Base-by-base conservation (phyloP, 2,797 vertebrate genomes). In the Premnoplex brunnescens region DNA sequence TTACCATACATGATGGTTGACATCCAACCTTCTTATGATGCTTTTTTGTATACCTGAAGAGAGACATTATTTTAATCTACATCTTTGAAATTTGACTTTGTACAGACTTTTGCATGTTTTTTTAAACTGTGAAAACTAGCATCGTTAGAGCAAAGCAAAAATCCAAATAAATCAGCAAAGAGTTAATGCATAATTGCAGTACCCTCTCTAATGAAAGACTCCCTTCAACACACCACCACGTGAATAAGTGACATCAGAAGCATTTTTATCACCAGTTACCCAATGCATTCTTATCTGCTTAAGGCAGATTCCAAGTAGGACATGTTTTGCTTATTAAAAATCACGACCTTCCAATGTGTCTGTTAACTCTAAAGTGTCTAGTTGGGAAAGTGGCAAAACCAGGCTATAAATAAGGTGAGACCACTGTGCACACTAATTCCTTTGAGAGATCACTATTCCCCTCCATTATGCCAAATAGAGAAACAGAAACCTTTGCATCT, bases 201-300 rank as follows among this genome's bases (percentile, higher is more conserved):
- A 86, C n/a, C 15, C 80, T 75, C 39, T 92, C 77, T 84, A 64
- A 74, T 93, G 82, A 93, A 89, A 95, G 92, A 41, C 59, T 94
- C 63, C 58, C 85, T 89, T 88, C 80, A 93, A 90, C 82, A 91
- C 39, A 85, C 36, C 62, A 91, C 75, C 95, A 96, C 0, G 20
- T 95, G 95, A 94, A 76, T 41, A 91, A 91, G 37, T 96, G 95
- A 95, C 93, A 96, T 95, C 93, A 96, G 88, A 82, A 89, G 41
- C 86, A 82, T 86, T 95, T 97, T 96, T 96, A 95, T 77, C 90
- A 94, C 24, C 62, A 62, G 66, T 95, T 94, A 96, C 86, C 93
- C 88, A 94, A 83, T 60, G 84, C 91, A 95, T 96, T 96, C 93
- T 96, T 95, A 94, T 92, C 90, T 96, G 84, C 90, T 95, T 89